Evolutionary conservation across 2,888 invertebrate genomes (phyloP), one percentile per base, ranked within the genome.

Genomic region (Heliconius charithonia): DNA sequence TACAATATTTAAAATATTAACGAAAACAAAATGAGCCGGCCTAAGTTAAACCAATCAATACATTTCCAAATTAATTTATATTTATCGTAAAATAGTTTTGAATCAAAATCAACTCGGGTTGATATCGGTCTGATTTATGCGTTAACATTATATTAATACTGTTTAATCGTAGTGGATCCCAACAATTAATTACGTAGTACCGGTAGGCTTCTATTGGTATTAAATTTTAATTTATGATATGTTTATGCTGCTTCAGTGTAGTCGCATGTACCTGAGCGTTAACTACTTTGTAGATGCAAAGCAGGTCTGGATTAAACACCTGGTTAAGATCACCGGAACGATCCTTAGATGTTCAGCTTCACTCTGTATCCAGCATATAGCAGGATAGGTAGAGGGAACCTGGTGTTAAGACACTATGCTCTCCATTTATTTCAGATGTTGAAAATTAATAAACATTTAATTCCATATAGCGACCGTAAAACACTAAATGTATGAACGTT

Each of bases 371-470:
- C n/a, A n/a, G 7, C 2, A 7, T 6, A 51, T 7, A 51, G 51
- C 51, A 51, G 19, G 51, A 19, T 51, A 51, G 51, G 51, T 19
- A 19, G 51, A 51, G 51, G 3, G 7, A 51, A 51, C 51, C 51
- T 51, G 19, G 0, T 19, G 19, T 51, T 51, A 51, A 22, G 51
- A 51, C 22, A 22, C 51, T 22, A 19, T 22, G 51, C 7, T 51
- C 51, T 19, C 51, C 51, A 22, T 51, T 51, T 22, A 19, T 87
- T 89, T 90, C 89, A 91, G 91, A 91, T 88, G 89, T 87, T 87
- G 86, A 89, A 87, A 89, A 93, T 93, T 93, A 93, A 93, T 93
- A 92, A 94, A 91, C 92, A 92, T 94, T 93, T 94, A 93, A 93
- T 93, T 93, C 90, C 87, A 90, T 90, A 90, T 88, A 88, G 89